phyloP scores from a whole-genome alignment of 2,113 vertebrate genomes.

The Podarcis cretensis region DNA sequence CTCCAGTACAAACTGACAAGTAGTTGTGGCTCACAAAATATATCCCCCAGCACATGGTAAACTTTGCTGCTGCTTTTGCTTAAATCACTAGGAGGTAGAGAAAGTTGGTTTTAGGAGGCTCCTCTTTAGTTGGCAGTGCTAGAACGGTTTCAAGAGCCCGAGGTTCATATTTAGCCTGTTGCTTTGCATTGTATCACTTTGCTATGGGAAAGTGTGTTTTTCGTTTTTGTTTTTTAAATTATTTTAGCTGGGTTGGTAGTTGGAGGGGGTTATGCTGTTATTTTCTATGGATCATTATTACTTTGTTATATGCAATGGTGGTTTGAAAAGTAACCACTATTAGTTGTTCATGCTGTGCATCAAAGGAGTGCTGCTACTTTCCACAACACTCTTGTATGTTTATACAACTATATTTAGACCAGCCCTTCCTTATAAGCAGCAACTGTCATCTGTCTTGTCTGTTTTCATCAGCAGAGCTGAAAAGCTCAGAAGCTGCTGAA shows the following conservation, averaged over 20 bases:
- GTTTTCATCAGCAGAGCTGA: background rate
- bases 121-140: background rate
- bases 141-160: background rate
- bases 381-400: background rate
- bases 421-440: background rate
- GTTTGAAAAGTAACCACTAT: background rate
- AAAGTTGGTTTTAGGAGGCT: background rate
- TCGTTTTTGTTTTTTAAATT: background rate
- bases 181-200: background rate
- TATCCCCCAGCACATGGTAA: background rate
- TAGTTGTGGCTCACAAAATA: background rate
- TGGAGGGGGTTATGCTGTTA: no score
- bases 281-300: no score
- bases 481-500: background rate
- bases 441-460: background rate
- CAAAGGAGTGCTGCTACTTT: background rate
- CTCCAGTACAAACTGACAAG: background rate
- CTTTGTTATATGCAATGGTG: background rate
- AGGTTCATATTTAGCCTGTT: background rate
- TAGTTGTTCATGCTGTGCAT: background rate
- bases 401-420: background rate
- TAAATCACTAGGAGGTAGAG: background rate
- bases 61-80: background rate
- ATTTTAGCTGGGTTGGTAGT: background rate
- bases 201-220: background rate